These are phyloP conservation scores for Calephelis virginiensis DNA, from an alignment of 1,140 invertebrate species.

Conservation along the genomic window DNA sequence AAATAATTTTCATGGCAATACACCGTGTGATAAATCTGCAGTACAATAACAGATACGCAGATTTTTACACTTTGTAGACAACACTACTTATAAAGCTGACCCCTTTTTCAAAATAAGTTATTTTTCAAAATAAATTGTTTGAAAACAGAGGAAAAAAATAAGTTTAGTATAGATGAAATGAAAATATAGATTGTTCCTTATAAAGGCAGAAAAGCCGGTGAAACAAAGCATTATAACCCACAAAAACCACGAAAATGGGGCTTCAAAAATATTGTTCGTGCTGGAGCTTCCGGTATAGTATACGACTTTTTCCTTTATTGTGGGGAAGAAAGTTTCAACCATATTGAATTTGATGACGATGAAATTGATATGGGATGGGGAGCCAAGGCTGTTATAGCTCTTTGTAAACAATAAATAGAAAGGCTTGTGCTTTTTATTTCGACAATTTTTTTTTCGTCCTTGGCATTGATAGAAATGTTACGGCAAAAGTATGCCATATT, in stretches of 20 bases:
- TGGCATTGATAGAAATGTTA: conserved; percentile 15
- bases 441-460: conserved; percentile 24
- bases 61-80: too few species aligned
- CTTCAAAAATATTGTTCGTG: neutral
- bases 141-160: too few species aligned
- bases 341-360: neutral
- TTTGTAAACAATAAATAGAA: conserved; percentile 4
- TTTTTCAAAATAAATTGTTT: too few species aligned
- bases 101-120: too few species aligned
- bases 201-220: too few species aligned
- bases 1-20: too few species aligned
- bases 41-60: too few species aligned
- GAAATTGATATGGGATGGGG: neutral
- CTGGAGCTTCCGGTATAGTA: neutral
- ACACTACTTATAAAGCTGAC: too few species aligned
- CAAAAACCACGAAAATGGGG: conserved; percentile 1
- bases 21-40: too few species aligned
- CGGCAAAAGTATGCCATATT: conserved; percentile 22
- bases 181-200: too few species aligned
- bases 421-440: conserved; percentile 22
- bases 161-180: too few species aligned
- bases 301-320: neutral
- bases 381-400: neutral
- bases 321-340: neutral
- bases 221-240: too few species aligned